A percentile compares a stretch with the other conserved stretches of the same genome.
These are phyloP conservation scores for Oreortyx pictus DNA, from an alignment of 2,797 vertebrate species.

Conservation along the genomic window DNA sequence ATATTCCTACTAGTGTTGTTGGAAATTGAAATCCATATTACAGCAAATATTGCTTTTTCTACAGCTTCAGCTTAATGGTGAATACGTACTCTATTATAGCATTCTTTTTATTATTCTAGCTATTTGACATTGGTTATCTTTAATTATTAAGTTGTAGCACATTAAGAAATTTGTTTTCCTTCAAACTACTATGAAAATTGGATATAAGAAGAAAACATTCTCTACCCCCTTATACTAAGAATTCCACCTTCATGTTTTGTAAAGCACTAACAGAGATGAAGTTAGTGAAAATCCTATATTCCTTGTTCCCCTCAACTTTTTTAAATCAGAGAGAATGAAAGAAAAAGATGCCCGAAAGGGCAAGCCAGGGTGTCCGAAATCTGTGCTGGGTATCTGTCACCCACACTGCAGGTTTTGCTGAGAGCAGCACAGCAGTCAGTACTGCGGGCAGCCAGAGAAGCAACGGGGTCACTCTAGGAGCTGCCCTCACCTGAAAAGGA, in stretches of 20 bases:
- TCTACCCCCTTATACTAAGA: not conserved
- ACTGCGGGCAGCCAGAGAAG: not conserved
- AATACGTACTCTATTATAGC: not conserved
- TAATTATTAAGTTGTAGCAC: not conserved
- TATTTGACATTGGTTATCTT: not conserved
- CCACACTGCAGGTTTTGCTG: conserved; percentile 41
- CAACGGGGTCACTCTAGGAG: conserved; percentile 46
- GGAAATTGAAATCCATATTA: not conserved
- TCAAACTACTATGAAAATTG: not conserved
- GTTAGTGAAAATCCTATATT: not conserved
- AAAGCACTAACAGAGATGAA: not conserved
- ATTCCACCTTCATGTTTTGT: not conserved
- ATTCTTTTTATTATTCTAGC: not conserved
- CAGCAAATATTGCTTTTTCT: not conserved
- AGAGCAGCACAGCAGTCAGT: conserved; percentile 42
- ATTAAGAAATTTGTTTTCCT: conserved; percentile 12
- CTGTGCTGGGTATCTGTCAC: conserved; percentile 56
- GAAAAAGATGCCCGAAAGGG: conserved; percentile 21
- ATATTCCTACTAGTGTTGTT: not conserved
- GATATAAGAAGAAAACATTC: not conserved
- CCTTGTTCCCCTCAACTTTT: not conserved
- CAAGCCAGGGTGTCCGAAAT: conserved; percentile 11
- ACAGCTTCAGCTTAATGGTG: not conserved
- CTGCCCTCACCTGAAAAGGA: not conserved
- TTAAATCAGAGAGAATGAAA: not conserved